A percentile compares a stretch with the other conserved stretches of the same genome.
These are phyloP conservation scores for Ethmia dodecea DNA, from an alignment of 2,888 invertebrate species.

Conservation along the genomic window DNA sequence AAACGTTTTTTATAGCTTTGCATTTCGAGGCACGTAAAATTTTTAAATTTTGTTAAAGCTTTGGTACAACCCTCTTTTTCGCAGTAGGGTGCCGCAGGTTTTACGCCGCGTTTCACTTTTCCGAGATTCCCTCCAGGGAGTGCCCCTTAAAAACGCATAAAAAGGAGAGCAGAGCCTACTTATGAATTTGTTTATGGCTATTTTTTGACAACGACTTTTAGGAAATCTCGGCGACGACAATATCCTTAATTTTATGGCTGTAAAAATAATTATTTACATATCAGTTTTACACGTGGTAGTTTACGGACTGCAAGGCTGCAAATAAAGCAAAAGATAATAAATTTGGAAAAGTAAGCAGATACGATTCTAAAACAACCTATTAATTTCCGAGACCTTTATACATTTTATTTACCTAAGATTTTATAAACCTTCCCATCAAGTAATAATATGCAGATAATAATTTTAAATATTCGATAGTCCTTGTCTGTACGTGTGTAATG, in stretches of 20 bases:
- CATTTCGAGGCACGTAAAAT: slow-evolving; percentile 7
- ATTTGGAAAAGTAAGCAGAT: too few species aligned
- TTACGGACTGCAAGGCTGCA: too few species aligned
- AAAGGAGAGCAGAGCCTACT: slow-evolving; percentile 66
- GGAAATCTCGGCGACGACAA: slow-evolving; percentile 49
- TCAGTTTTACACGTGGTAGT: too few species aligned
- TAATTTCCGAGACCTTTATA: too few species aligned
- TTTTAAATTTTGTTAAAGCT: slow-evolving; percentile 20
- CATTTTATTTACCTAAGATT: too few species aligned
- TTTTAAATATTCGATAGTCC: too few species aligned
- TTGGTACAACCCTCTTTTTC: slow-evolving; percentile 40
- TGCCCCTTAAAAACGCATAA: slow-evolving; percentile 70
- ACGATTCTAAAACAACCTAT: too few species aligned
- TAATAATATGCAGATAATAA: too few species aligned
- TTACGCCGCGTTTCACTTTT: slow-evolving; percentile 69
- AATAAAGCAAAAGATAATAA: too few species aligned
- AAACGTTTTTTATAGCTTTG: slow-evolving; percentile 6
- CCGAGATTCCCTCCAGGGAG: slow-evolving; percentile 47
- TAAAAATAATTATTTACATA: too few species aligned
- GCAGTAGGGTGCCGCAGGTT: slow-evolving; percentile 56
- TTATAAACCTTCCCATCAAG: too few species aligned
- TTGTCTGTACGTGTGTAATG: too few species aligned
- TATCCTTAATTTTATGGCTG: slow-evolving; percentile 59
- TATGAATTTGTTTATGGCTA: slow-evolving; percentile 76
- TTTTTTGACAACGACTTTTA: slow-evolving; percentile 44